Evolutionary conservation across 2,113 vertebrate genomes (phyloP).

Genomic region (Podarcis cretensis): DNA sequence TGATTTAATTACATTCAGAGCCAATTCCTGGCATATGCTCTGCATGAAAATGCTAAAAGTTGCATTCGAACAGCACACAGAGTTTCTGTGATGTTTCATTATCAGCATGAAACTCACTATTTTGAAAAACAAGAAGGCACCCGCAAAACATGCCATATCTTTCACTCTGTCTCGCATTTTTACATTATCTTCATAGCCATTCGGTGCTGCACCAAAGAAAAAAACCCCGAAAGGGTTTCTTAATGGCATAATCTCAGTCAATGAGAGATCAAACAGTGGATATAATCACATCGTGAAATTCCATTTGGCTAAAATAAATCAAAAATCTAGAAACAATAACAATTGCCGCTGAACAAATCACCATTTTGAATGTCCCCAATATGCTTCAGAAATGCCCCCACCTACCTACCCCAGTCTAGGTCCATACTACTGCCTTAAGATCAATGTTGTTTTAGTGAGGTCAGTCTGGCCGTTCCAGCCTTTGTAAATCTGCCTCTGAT

Average conservation of each 20-base stretch:
- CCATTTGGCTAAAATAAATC: background rate
- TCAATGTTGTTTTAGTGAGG: background rate
- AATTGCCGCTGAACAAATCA: background rate
- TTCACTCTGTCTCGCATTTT: background rate
- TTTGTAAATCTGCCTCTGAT: slow-evolving; percentile 32
- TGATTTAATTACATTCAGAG: background rate
- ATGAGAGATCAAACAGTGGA: background rate
- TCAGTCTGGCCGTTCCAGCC: too few relatives aligned
- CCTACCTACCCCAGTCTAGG: too few relatives aligned
- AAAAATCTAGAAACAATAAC: background rate
- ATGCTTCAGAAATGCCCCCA: background rate
- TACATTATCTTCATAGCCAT: background rate
- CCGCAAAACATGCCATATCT: background rate
- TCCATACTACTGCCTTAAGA: background rate
- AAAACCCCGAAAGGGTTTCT: background rate
- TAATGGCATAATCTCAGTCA: background rate
- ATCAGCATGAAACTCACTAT: background rate
- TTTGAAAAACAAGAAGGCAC: background rate
- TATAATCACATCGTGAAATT: background rate
- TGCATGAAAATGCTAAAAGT: background rate
- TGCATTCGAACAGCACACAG: background rate
- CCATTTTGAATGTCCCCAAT: background rate
- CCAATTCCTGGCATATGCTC: too few relatives aligned
- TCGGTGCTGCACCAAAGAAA: background rate
- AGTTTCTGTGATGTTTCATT: background rate